Evolutionary conservation across 2,888 invertebrate species (phyloP).

Genomic region (Drosophila eohydei): DNA sequence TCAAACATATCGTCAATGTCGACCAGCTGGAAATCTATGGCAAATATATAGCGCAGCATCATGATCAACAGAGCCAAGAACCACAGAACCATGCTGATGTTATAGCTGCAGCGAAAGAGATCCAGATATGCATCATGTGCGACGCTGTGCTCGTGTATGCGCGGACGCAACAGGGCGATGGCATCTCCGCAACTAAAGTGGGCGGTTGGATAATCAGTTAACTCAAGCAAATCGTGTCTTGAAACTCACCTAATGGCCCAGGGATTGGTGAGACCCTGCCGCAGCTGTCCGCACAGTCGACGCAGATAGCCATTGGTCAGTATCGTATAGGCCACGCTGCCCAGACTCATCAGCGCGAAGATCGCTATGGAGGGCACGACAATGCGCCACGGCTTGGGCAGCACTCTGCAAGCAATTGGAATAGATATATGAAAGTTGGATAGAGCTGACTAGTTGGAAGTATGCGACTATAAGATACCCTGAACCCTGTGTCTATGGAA

Average conservation of each 20-base stretch:
- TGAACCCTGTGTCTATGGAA: background rate
- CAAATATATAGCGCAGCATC: constrained; percentile 78
- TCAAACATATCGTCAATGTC: constrained; percentile 77
- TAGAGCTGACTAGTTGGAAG: background rate
- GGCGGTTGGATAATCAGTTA: background rate
- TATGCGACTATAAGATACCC: background rate
- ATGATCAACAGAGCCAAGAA: constrained; percentile 76
- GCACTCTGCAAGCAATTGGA: constrained; percentile 65
- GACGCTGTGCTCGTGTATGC: constrained; percentile 72
- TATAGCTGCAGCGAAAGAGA: constrained; percentile 73
- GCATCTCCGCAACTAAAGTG: constrained; percentile 76
- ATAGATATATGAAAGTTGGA: background rate
- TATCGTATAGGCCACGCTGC: constrained; percentile 70
- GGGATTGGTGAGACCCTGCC: constrained; percentile 72
- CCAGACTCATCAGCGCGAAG: constrained; percentile 79
- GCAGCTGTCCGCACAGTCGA: constrained; percentile 71
- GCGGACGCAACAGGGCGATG: constrained; percentile 77
- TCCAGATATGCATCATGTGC: constrained; percentile 74
- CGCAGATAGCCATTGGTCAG: constrained; percentile 74
- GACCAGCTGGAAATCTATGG: constrained; percentile 81
- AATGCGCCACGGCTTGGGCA: constrained; percentile 84
- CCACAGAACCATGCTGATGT: constrained; percentile 76
- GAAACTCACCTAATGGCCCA: constrained; percentile 66
- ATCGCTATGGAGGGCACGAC: constrained; percentile 81
- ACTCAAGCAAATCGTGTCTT: too few species aligned